phyloP scores from a whole-genome alignment of 2,797 vertebrate genomes.

The Anolis apletophallus region DNA sequence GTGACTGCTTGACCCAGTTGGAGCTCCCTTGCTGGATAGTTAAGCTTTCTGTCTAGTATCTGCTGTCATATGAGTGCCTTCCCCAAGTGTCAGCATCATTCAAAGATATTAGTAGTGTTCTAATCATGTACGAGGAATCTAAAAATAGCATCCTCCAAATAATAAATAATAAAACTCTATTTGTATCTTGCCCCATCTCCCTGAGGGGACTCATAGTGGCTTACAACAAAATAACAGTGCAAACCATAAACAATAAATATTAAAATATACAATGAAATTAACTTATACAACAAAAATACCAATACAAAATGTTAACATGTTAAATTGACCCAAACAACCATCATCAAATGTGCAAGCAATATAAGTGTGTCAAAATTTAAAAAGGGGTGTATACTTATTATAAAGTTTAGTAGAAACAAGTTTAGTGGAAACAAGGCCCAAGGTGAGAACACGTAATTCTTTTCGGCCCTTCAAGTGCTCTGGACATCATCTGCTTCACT shows the following conservation, averaged over 20 bases:
- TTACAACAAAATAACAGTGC: no score
- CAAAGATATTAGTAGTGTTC: not conserved
- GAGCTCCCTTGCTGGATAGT: not conserved
- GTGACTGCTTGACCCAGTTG: not conserved
- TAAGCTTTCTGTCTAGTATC: not conserved
- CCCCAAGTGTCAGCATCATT: not conserved
- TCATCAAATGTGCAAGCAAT: not conserved
- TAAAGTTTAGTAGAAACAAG: not conserved
- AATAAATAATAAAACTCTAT: no score
- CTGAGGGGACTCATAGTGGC: no score
- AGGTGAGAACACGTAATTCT: not conserved
- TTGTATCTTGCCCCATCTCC: no score
- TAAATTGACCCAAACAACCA: no score
- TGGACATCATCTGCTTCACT: no score
- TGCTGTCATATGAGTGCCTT: conserved; percentile 6
- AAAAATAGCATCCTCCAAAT: not conserved
- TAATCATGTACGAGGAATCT: not conserved
- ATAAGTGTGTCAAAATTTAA: not conserved
- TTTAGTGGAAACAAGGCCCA: not conserved
- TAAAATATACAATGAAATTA: no score
- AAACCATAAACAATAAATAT: no score
- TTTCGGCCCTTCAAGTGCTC: not conserved
- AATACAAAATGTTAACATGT: no score
- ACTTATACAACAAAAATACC: no score
- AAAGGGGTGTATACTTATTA: not conserved